Base-by-base conservation (phyloP, 2,888 invertebrate genomes). In the Fragum fragum region DNA sequence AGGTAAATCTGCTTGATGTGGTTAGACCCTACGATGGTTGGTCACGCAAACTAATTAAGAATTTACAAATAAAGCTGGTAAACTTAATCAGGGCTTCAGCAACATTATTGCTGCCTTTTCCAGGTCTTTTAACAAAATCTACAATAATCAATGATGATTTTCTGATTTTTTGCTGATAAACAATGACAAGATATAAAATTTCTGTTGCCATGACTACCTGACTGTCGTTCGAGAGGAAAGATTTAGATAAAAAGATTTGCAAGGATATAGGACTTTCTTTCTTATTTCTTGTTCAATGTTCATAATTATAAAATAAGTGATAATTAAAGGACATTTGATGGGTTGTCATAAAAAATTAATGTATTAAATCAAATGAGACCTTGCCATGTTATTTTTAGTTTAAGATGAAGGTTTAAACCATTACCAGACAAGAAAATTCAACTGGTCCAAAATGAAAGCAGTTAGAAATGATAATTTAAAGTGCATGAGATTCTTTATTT, bases 21-120 rank as follows among this genome's bases (percentile, higher is more conserved):
- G 57, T 9, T 57, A 57, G 57, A 57, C 9, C 57, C 21, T 23
- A 57, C 11, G 57, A 57, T 57, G 7, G 26, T 7, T 57, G 26
- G 76, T 76, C 76, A 76, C 52, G 76, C 76, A 70, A 76, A 36
- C 57, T 76, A 76, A 76, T 76, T 76, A 76, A 76, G 63, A 63
- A 76, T 76, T 71, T 76, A 76, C 71, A 61, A 57, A 28, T 57
- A 28, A 23, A 57, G 26, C 57, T 23, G 2, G 57, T 57, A 26
- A 57, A 23, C 57, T 47, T 47, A 47, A 47, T 47, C 47, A 47
- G 47, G 47, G 14, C 47, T 47, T 47, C 7, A 16, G 7, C 14
- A 47, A 47, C 16, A 47, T 47, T 47, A 47, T 47, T 47, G 47
- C 47, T 47, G 47, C 47, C 28, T 57, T 28, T n/a, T 26, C 26